Base-by-base conservation (phyloP, 2,888 invertebrate species). In the Aspidiotus rigidus region DNA sequence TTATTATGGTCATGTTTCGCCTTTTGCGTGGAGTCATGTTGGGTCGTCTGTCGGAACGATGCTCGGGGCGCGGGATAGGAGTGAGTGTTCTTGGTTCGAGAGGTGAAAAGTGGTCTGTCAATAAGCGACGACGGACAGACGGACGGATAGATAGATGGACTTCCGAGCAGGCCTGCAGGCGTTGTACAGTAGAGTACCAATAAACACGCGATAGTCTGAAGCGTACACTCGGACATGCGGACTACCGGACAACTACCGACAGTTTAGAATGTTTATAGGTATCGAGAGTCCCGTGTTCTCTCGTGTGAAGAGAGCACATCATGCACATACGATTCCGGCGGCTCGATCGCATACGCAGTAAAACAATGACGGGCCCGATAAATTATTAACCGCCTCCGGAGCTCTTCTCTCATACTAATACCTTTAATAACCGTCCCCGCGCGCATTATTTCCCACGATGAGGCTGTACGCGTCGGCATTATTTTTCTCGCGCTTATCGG, bases 361-460 rank as follows among this genome's bases (percentile, higher is more conserved):
- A 59, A 55, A 55, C 17, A 55, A 15, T 13, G 39, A 59, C 59
- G 57, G 64, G 40, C 57, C 56, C 39, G 66, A 66, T 66, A 66
- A 66, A 66, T 66, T 66, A 66, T 66, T 66, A 66, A 66, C 66
- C 28, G 66, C 41, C 44, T 42, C 57, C 7, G 53, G 63, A 63
- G 63, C 63, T 53, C 53, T 28, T 28, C 28, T 28, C 54, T 63
- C 63, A n/a, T 39, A 54, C 63, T 59, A 59, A 59, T 59, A 59
- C 59, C 59, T 59, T 59, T 59, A 13, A 59, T 59, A 59, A 59
- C 59, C 59, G 59, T 28, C 59, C 15, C n/a, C n/a, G 56, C 16
- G 13, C 13, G 13, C 28, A 17, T 59, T 59, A 59, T 39, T 59
- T 59, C 59, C 59, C 59, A 59, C 59, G 59, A 28, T 59, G n/a